Conservation (phyloP, 2,888 invertebrate species). For the Folsomia candida region DNA sequence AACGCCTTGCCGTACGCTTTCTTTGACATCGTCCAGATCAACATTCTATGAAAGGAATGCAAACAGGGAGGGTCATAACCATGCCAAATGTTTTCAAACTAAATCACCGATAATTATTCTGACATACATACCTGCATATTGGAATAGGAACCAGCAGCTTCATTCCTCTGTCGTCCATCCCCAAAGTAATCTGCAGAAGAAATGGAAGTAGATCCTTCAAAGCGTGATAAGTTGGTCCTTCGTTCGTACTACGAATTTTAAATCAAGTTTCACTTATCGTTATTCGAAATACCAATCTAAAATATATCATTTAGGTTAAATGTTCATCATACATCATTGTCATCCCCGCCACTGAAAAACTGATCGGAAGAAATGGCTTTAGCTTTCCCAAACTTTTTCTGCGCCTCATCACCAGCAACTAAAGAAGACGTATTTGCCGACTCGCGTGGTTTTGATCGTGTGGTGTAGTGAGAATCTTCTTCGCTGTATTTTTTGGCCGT, state of each 20-base stretch:
- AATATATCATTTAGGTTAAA: no score
- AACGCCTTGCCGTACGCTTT: conserved; percentile 94
- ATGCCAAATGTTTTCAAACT: no score
- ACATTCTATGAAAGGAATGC: conserved; percentile 54
- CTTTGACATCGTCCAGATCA: conserved; percentile 94
- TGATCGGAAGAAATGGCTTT: conserved; percentile 98
- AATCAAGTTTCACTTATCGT: background rate
- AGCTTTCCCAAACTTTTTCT: conserved; percentile 94
- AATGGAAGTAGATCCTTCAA: conserved; percentile 91
- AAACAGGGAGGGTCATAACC: background rate
- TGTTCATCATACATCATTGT: conserved; percentile 58
- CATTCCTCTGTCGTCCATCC: conserved; percentile 54
- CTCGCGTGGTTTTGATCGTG: background rate
- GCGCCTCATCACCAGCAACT: conserved; percentile 69
- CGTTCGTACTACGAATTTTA: conserved; percentile 57
- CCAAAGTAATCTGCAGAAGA: conserved; percentile 96
- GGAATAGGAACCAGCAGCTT: conserved; percentile 5
- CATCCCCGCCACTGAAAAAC: conserved; percentile 76
- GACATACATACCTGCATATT: conserved; percentile 22
- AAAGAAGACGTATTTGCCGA: conserved; percentile 22
- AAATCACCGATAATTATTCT: no score
- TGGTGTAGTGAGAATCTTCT: conserved; percentile 17
- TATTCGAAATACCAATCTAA: background rate
- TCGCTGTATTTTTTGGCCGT: conserved; percentile 9
- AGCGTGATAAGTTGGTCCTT: conserved; percentile 65